Evolutionary conservation across 2,113 vertebrate genomes (phyloP).

Genomic region (Athene noctua): DNA sequence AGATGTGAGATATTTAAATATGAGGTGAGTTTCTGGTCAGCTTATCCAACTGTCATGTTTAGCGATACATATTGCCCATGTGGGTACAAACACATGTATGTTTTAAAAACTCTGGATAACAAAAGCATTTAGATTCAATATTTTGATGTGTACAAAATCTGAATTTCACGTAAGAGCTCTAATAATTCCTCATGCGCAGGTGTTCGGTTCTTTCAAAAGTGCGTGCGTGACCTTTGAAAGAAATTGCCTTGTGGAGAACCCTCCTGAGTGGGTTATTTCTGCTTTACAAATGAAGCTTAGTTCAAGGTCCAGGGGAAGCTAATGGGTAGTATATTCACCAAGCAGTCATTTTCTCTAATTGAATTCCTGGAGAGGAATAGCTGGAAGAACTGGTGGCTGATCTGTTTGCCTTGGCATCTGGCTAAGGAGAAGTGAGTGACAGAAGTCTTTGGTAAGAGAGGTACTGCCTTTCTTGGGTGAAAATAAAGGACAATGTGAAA

Average conservation of each 20-base stretch:
- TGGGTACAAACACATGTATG: not conserved
- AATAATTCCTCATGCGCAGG: not conserved
- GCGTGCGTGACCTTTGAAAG: not conserved
- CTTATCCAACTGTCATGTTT: rapidly evolving
- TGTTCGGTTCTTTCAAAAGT: not conserved
- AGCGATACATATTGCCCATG: not conserved
- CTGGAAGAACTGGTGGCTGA: not conserved
- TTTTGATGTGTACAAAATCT: not conserved
- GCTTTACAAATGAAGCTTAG: not conserved
- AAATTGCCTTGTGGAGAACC: not conserved
- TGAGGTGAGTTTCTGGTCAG: not conserved
- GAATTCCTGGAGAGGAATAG: not conserved
- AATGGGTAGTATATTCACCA: not conserved
- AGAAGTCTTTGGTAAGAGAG: not conserved
- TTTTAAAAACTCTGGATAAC: not conserved
- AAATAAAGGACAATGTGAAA: not conserved
- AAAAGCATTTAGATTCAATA: not conserved
- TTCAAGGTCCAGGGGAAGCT: not conserved
- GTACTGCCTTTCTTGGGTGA: not conserved
- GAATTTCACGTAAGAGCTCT: not conserved
- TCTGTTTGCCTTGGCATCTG: not conserved
- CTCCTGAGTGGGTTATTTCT: not conserved
- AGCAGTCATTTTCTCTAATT: not conserved
- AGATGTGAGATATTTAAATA: not conserved
- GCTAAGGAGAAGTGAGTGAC: not conserved